Percentiles rank a stretch among this genome's conserved stretches.
phyloP scores from a whole-genome alignment of 2,113 vertebrate genomes.

The Amblyornis subalaris region DNA sequence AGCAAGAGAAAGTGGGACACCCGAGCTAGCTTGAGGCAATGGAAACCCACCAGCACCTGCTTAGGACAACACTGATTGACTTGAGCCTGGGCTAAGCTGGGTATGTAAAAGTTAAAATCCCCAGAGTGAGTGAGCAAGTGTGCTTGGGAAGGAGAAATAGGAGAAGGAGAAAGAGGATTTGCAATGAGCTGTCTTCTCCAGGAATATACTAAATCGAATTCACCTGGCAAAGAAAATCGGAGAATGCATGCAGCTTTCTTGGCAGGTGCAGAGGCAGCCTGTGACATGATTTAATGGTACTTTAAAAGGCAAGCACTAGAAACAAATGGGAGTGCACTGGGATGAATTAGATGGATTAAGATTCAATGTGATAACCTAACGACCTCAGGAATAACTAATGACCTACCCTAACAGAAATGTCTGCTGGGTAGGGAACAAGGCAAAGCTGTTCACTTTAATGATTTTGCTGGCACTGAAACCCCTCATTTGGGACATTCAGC shows the following conservation, averaged over 20 bases:
- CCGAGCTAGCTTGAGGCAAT: not conserved
- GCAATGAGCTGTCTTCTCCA: slow-evolving; percentile 19
- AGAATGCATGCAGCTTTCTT: slow-evolving; percentile 12
- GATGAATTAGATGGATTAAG: slow-evolving; percentile 59
- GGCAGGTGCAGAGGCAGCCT: slow-evolving; percentile 34
- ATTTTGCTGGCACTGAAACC: slow-evolving; percentile 39
- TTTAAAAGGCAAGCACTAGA: slow-evolving; percentile 40
- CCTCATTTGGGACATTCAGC: not conserved
- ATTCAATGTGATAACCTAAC: slow-evolving; percentile 43
- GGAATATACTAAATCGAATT: slow-evolving; percentile 18
- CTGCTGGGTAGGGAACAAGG: slow-evolving; percentile 24
- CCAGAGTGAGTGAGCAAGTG: not conserved
- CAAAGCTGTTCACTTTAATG: slow-evolving; percentile 26
- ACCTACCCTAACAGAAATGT: slow-evolving; percentile 37
- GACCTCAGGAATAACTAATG: slow-evolving; percentile 56
- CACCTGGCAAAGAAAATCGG: not conserved
- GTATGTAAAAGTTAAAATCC: not conserved
- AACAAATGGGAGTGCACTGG: slow-evolving; percentile 37
- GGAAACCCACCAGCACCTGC: not conserved
- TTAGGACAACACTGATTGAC: not conserved
- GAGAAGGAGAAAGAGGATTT: slow-evolving; percentile 28
- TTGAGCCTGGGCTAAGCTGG: not conserved
- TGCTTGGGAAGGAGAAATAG: slow-evolving; percentile 11
- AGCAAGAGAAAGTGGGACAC: not conserved
- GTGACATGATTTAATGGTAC: slow-evolving; percentile 53